These are phyloP conservation scores for Lanius ludovicianus DNA, from an alignment of 2,113 vertebrate genomes.

Conservation along the genomic window DNA sequence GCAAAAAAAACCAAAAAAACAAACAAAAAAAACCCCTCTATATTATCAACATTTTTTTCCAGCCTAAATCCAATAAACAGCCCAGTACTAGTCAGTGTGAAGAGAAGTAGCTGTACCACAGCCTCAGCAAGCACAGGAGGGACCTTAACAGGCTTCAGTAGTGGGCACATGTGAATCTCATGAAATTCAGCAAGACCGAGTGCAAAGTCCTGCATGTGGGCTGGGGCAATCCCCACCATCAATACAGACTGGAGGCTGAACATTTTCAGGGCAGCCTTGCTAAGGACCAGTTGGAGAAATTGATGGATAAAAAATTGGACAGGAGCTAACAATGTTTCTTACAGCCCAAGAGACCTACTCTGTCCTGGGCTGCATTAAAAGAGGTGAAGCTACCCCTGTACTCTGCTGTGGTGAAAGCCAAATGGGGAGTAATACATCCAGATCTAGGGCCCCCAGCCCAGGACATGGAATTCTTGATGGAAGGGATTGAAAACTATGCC, in stretches of 20 bases:
- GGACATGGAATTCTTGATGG: not conserved
- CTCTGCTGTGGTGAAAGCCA: not conserved
- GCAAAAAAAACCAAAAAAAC: not conserved
- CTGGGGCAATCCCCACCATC: not conserved
- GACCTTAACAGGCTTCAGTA: not conserved
- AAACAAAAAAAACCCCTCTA: not conserved
- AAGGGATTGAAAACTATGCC: not conserved
- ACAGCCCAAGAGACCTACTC: not conserved
- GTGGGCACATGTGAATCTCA: fast-evolving
- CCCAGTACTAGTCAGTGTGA: no score
- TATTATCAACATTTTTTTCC: not conserved
- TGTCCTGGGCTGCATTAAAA: not conserved
- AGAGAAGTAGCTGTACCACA: not conserved
- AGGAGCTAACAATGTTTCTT: not conserved
- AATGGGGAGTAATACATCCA: not conserved
- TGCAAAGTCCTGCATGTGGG: not conserved
- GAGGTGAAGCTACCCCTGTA: not conserved
- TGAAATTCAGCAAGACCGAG: not conserved
- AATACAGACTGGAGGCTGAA: not conserved
- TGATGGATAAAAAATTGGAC: not conserved
- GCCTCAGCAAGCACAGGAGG: not conserved
- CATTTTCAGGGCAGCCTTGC: not conserved
- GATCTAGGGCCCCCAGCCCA: no score
- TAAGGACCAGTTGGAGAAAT: not conserved
- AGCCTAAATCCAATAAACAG: not conserved